Conservation (phyloP, 2,888 invertebrate genomes). For the Scaptomyza caliginosa region DNA sequence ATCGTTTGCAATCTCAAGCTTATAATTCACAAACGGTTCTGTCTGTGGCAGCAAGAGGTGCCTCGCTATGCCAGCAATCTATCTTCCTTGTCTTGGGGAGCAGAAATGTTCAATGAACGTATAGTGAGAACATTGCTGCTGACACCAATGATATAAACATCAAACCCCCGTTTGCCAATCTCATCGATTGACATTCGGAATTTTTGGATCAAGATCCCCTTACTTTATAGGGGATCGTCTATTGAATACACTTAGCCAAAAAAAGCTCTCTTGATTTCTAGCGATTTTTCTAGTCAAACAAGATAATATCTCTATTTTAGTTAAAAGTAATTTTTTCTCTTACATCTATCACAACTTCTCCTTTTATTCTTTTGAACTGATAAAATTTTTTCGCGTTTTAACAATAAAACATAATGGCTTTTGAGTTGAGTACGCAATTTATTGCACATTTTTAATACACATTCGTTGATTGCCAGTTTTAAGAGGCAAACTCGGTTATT, state of each 20-base stretch:
- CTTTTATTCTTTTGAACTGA: neutral
- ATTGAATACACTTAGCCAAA: conserved; percentile 51
- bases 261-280: too few species aligned
- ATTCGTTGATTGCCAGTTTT: neutral
- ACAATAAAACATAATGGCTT: conserved; percentile 1
- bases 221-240: conserved; percentile 86
- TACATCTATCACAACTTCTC: too few species aligned
- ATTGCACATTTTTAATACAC: conserved; percentile 36
- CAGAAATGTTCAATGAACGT: conserved; percentile 94
- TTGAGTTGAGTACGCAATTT: conserved; percentile 25
- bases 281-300: too few species aligned
- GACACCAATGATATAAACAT: conserved; percentile 86
- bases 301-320: too few species aligned
- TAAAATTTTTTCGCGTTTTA: neutral
- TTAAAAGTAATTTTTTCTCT: too few species aligned
- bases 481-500: neutral
- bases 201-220: conserved; percentile 89
- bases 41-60: conserved; percentile 16
- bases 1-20: conserved; percentile 17
- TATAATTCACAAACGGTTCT: conserved; percentile 70
- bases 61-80: conserved; percentile 35
- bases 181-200: conserved; percentile 87
- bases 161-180: conserved; percentile 71
- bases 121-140: conserved; percentile 94
- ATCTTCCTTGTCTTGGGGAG: conserved; percentile 93